Evolutionary conservation across 53 echinoderm and acorn worm species (phyloP).

Genomic region (Apostichopus leukothele): DNA sequence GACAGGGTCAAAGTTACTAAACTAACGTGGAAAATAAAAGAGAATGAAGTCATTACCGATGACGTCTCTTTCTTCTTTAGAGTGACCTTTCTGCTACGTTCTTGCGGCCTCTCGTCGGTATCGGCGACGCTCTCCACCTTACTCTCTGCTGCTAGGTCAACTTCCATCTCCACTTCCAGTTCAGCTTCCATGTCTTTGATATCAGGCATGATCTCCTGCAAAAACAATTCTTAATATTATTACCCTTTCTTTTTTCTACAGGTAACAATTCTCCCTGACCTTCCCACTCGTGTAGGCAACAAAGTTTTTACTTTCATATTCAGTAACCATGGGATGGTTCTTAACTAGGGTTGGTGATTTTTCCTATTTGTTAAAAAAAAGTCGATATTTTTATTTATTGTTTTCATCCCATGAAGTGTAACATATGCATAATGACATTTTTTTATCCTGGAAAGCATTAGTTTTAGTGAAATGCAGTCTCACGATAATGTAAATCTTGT

Average conservation of each 20-base stretch:
- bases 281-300: not conserved
- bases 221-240: not conserved
- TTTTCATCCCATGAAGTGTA: too few relatives aligned
- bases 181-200: constrained; percentile 78
- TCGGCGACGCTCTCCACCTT: constrained; percentile 31
- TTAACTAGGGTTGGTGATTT: too few relatives aligned
- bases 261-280: not conserved
- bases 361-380: too few relatives aligned
- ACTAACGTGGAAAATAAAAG: too few relatives aligned
- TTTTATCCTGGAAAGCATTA: too few relatives aligned
- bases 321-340: too few relatives aligned
- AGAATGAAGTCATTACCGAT: not conserved
- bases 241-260: not conserved
- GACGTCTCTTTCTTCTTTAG: constrained; percentile 13
- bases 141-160: constrained; percentile 49
- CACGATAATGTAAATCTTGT: too few relatives aligned
- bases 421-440: too few relatives aligned
- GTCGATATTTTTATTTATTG: too few relatives aligned
- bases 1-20: too few relatives aligned
- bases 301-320: not conserved
- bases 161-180: constrained; percentile 43
- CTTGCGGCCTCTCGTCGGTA: constrained; percentile 30
- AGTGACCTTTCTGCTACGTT: constrained; percentile 26
- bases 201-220: constrained; percentile 96
- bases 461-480: too few relatives aligned